Evolutionary conservation across 1,140 invertebrate genomes (phyloP).

Genomic region (Zaprionus ornatus): DNA sequence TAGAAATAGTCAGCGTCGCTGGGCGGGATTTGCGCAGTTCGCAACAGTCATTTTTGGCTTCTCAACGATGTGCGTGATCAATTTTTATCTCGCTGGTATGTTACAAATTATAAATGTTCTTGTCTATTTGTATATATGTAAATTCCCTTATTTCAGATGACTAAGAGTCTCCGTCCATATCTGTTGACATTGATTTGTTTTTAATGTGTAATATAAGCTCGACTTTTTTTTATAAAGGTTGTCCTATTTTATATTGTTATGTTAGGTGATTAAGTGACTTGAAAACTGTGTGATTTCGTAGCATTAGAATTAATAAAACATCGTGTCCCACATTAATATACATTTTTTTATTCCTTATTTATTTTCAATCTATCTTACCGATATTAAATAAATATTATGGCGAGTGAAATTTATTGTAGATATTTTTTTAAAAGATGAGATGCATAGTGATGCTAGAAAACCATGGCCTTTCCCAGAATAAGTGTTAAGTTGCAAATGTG

Average conservation of each 20-base stretch:
- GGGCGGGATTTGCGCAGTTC: constrained; percentile 87
- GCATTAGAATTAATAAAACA: background rate
- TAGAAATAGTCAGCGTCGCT: constrained; percentile 82
- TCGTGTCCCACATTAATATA: background rate
- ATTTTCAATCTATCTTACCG: too few species aligned
- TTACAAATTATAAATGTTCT: background rate
- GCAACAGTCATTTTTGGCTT: constrained; percentile 86
- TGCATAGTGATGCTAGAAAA: too few species aligned
- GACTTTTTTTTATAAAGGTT: constrained; percentile 9
- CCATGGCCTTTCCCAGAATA: too few species aligned
- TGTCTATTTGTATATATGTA: constrained; percentile 1
- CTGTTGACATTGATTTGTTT: background rate
- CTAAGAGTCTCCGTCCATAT: constrained; percentile 31
- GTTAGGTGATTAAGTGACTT: constrained; percentile 13
- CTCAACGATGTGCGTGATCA: constrained; percentile 86
- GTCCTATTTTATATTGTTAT: constrained; percentile 6
- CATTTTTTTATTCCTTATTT: too few species aligned
- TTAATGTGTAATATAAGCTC: constrained; percentile 14
- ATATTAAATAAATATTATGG: too few species aligned
- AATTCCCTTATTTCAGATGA: constrained; percentile 33
- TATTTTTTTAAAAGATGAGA: too few species aligned
- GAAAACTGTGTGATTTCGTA: background rate
- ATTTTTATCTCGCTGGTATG: constrained; percentile 84
- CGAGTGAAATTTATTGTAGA: too few species aligned
- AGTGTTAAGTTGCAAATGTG: too few species aligned